These are phyloP conservation scores for Carassius auratus DNA, from an alignment of 2,113 vertebrate genomes.

Conservation along the genomic window DNA sequence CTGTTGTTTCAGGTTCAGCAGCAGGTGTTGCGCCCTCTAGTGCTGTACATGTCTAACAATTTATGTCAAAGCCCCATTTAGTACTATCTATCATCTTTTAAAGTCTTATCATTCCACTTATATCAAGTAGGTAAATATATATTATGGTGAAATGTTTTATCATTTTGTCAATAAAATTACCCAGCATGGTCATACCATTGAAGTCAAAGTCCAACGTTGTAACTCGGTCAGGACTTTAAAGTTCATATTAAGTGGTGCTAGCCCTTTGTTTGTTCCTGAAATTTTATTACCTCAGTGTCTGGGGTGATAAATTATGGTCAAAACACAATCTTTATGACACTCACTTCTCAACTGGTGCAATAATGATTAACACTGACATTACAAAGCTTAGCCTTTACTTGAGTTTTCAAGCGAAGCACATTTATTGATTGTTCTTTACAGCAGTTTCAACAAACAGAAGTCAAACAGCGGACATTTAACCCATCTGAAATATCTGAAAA, in stretches of 20 bases:
- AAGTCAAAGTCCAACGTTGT: slow-evolving; percentile 1
- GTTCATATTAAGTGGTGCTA: background rate
- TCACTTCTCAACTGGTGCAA: slow-evolving; percentile 38
- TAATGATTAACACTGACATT: slow-evolving; percentile 58
- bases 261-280: slow-evolving; percentile 41
- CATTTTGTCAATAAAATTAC: background rate
- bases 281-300: slow-evolving; percentile 32
- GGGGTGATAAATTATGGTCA: slow-evolving; percentile 19
- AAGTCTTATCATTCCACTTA: background rate
- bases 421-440: background rate
- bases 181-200: background rate
- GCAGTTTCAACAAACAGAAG: background rate
- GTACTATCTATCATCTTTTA: background rate
- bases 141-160: slow-evolving; percentile 17
- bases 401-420: background rate
- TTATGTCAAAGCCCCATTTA: no score
- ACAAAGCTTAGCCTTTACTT: no score
- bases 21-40: background rate
- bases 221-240: slow-evolving; percentile 6
- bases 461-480: background rate
- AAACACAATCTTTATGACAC: slow-evolving; percentile 51
- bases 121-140: slow-evolving; percentile 5
- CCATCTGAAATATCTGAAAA: background rate
- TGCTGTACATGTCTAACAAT: background rate
- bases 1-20: background rate